Conservation (phyloP, 2,113 vertebrate species). For the Oreochromis aureus region DNA sequence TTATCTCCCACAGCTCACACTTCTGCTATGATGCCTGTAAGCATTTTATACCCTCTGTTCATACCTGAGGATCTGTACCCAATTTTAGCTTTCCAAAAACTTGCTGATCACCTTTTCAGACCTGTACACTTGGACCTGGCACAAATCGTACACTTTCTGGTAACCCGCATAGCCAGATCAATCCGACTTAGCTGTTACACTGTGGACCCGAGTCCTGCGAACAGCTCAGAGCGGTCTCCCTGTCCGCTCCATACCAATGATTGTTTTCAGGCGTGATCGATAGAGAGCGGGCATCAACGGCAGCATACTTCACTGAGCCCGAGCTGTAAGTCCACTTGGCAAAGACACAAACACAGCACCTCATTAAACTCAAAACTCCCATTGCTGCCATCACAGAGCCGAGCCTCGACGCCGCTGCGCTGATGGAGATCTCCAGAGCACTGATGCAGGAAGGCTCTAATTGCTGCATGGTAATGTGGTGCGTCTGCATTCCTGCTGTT, state of each 20-base stretch:
- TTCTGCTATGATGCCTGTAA: not conserved
- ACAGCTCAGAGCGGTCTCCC: not conserved
- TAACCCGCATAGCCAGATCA: not conserved
- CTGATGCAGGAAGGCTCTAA: conserved; percentile 48
- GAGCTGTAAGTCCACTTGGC: conserved; percentile 55
- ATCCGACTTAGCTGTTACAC: not conserved
- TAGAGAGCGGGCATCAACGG: conserved; percentile 27
- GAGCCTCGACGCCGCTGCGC: not conserved
- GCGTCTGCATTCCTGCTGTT: conserved; percentile 42
- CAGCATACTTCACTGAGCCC: conserved; percentile 20
- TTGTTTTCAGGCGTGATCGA: conserved; percentile 37
- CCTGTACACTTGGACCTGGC: not conserved
- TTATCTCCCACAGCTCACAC: conserved; percentile 10
- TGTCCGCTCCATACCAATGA: not conserved
- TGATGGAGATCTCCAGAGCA: conserved; percentile 54
- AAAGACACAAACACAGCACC: conserved; percentile 53
- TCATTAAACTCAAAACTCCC: conserved; percentile 62
- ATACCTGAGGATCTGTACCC: not conserved
- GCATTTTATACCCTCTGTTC: not conserved
- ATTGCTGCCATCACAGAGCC: conserved; percentile 27
- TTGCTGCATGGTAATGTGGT: conserved; percentile 48
- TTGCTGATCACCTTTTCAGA: not conserved
- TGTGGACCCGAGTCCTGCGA: not conserved
- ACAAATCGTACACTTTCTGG: not conserved
- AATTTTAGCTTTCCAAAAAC: not conserved